Evolutionary conservation across 2,797 vertebrate species (phyloP).

Genomic region (Benthosema pterotum): DNA sequence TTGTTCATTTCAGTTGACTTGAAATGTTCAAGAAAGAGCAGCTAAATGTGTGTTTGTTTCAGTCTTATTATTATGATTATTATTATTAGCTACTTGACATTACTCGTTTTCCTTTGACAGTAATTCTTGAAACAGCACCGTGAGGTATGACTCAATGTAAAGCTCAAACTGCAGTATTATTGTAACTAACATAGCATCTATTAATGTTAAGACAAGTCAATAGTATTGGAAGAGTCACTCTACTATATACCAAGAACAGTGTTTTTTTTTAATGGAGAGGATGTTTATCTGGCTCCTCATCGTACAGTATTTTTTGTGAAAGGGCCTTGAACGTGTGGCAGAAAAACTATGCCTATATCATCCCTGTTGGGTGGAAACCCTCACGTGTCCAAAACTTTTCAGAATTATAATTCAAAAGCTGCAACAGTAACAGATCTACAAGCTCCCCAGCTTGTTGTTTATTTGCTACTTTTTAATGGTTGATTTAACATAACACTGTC

Average conservation of each 20-base stretch:
- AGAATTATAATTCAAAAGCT: too few relatives aligned
- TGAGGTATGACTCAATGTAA: constrained; percentile 21
- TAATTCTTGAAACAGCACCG: constrained; percentile 33
- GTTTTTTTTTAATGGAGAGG: constrained; percentile 51
- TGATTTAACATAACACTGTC: too few relatives aligned
- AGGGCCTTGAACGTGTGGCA: not conserved
- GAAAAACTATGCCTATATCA: not conserved
- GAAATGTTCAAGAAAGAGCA: constrained; percentile 9
- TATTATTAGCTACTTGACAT: not conserved
- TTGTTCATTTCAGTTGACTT: constrained; percentile 22
- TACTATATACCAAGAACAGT: constrained; percentile 21
- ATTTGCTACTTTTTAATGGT: too few relatives aligned
- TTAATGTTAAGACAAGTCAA: not conserved
- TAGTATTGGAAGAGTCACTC: constrained; percentile 9
- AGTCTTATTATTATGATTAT: constrained; percentile 7
- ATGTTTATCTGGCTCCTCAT: constrained; percentile 24
- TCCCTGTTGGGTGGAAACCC: not conserved
- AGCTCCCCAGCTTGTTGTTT: too few relatives aligned
- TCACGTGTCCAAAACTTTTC: not conserved
- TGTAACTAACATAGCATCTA: not conserved
- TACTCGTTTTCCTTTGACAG: constrained; percentile 1
- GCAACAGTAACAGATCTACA: too few relatives aligned
- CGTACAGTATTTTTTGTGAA: too few relatives aligned
- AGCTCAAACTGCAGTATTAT: constrained; percentile 32
- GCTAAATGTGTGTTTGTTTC: constrained; percentile 18